Evolutionary conservation across 2,888 invertebrate genomes (phyloP), one percentile per base, ranked within the genome.

Genomic region (Drosophila meridiana): DNA sequence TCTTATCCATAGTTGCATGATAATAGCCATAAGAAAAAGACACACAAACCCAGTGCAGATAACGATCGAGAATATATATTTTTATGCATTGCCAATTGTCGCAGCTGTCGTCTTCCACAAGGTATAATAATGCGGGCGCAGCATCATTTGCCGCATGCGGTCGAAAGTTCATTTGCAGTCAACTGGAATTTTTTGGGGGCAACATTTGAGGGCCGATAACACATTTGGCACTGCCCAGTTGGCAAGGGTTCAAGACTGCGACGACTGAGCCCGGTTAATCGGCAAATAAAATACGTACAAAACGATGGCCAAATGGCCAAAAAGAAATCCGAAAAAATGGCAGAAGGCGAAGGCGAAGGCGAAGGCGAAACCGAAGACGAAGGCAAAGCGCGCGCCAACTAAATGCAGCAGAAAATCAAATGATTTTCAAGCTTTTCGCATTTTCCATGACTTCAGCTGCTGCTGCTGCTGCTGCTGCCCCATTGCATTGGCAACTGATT

Each of bases 371-470:
- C 20, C 20, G 20, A 20, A 20, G 20, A 20, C 20, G 20, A 20
- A 20, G 20, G 45, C 60, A 45, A 26, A 66, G 59, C 58, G 48
- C 47, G 60, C 53, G 60, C 66, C 71, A 72, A 62, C 50, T 72
- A 83, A 82, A 78, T 85, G 77, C 86, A 69, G 86, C 83, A 80
- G 70, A 89, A 85, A 89, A 85, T 85, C 90, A 78, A 89, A 89
- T 86, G 78, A 88, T 72, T 79, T 70, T 59, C 60, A 30, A 70
- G 77, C 69, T 74, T 80, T 76, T 72, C 76, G 60, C 40, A 43
- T 63, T 57, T 59, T 28, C 36, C 38, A 26, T 52, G 40, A 4
- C 38, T 26, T 13, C 13, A 36, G 20, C 53, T 53, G 34, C 52
- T 32, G 8, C 52, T 38, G 1, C 20, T 42, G 40, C 36, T 14